Conservation (phyloP, 2,797 vertebrate genomes). For the Bufotes viridis region DNA sequence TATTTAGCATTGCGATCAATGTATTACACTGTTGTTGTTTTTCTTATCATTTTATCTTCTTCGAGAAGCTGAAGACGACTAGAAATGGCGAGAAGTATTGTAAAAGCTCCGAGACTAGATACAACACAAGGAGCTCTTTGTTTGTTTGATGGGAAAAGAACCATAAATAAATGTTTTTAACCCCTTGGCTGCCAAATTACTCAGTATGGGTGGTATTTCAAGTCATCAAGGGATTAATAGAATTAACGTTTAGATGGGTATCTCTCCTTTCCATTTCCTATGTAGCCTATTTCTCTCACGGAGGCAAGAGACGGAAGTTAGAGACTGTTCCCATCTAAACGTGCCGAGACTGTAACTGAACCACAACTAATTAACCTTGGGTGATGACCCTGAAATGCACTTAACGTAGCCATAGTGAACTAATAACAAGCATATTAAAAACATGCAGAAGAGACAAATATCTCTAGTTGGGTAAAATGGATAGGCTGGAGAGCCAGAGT, state of each 20-base stretch:
- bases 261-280: constrained; percentile 48
- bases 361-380: constrained; percentile 60
- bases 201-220: constrained; percentile 32
- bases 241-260: constrained; percentile 44
- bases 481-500: constrained; percentile 20
- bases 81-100: neutral
- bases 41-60: neutral
- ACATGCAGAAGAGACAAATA: constrained; percentile 56
- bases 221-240: constrained; percentile 40
- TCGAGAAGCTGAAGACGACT: neutral
- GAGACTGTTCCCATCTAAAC: constrained; percentile 18
- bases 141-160: constrained; percentile 36
- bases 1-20: constrained; percentile 6
- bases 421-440: constrained; percentile 57
- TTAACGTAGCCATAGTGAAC: constrained; percentile 59
- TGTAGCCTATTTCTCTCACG: constrained; percentile 18
- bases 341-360: constrained; percentile 53
- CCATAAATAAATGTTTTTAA: constrained; percentile 34
- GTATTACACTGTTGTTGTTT: constrained; percentile 1
- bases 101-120: neutral
- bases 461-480: constrained; percentile 41
- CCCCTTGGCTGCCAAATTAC: constrained; percentile 27
- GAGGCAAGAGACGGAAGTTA: constrained; percentile 15
- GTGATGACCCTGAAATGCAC: constrained; percentile 58
- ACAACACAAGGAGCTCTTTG: constrained; percentile 36